Evolutionary conservation across 2,113 vertebrate genomes (phyloP).

Genomic region (Chlamydotis undulata): DNA sequence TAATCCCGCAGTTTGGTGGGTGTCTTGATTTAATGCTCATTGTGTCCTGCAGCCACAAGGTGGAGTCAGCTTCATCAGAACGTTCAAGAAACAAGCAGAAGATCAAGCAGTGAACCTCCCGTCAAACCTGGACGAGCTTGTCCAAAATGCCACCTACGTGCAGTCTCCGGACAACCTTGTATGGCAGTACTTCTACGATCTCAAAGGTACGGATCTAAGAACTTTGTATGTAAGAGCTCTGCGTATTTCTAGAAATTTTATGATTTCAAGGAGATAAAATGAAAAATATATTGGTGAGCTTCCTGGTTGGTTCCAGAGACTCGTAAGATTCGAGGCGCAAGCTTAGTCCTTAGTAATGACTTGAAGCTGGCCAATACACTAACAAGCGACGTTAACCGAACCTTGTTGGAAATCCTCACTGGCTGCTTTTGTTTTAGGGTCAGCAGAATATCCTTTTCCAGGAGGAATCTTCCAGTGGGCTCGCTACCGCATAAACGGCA

Average conservation of each 20-base stretch:
- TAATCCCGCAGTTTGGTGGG: neutral
- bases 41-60: conserved; percentile 63
- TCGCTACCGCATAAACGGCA: conserved; percentile 54
- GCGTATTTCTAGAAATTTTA: too few species aligned
- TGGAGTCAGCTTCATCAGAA: conserved; percentile 71
- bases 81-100: conserved; percentile 64
- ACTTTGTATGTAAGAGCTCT: too few species aligned
- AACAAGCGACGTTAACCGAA: neutral
- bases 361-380: too few species aligned
- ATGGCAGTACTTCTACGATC: conserved; percentile 73
- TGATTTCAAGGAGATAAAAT: neutral
- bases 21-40: too few species aligned
- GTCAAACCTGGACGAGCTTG: conserved; percentile 58
- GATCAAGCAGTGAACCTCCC: conserved; percentile 71
- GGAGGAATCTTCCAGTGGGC: conserved; percentile 74
- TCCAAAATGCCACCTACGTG: conserved; percentile 54
- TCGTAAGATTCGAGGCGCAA: neutral
- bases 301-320: neutral
- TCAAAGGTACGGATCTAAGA: conserved; percentile 55
- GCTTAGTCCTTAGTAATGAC: neutral
- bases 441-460: conserved; percentile 59
- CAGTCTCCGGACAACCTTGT: conserved; percentile 60
- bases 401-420: neutral
- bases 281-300: neutral
- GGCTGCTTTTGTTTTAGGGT: conserved; percentile 47